Evolutionary conservation across 2,113 vertebrate species (phyloP).

Genomic region (Azemiops feae): DNA sequence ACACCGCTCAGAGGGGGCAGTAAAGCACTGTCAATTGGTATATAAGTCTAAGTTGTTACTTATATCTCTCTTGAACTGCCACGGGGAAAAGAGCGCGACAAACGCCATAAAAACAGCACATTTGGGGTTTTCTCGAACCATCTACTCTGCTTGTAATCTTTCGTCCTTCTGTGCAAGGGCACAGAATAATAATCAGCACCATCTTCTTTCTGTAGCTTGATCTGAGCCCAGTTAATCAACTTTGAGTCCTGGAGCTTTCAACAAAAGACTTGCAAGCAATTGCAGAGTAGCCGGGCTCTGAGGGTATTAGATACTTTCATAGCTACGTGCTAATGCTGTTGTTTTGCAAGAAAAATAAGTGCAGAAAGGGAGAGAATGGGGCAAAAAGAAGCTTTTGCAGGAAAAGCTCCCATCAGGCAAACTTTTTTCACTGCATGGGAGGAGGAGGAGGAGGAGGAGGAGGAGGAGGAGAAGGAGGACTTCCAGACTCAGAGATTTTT

Average conservation of each 20-base stretch:
- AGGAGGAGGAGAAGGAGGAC: background rate
- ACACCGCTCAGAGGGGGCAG: background rate
- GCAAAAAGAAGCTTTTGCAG: too few species aligned
- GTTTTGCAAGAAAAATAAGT: background rate
- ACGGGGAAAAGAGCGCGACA: rapidly evolving
- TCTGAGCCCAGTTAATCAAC: too few species aligned
- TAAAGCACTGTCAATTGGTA: background rate
- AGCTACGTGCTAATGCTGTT: background rate
- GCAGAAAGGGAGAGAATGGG: background rate
- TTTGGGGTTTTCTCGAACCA: background rate
- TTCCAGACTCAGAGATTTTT: background rate
- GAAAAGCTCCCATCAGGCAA: background rate
- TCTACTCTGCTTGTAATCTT: background rate
- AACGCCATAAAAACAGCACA: background rate
- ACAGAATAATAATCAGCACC: background rate
- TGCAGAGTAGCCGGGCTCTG: background rate
- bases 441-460: background rate
- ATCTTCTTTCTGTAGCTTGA: background rate
- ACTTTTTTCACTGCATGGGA: background rate
- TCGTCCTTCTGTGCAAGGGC: background rate
- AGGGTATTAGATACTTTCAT: background rate
- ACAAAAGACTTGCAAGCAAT: background rate
- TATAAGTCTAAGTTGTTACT: background rate
- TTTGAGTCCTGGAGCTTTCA: background rate
- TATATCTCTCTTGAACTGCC: background rate